These are phyloP conservation scores for Scomber colias DNA, from an alignment of 2,113 vertebrate genomes.

Conservation along the genomic window DNA sequence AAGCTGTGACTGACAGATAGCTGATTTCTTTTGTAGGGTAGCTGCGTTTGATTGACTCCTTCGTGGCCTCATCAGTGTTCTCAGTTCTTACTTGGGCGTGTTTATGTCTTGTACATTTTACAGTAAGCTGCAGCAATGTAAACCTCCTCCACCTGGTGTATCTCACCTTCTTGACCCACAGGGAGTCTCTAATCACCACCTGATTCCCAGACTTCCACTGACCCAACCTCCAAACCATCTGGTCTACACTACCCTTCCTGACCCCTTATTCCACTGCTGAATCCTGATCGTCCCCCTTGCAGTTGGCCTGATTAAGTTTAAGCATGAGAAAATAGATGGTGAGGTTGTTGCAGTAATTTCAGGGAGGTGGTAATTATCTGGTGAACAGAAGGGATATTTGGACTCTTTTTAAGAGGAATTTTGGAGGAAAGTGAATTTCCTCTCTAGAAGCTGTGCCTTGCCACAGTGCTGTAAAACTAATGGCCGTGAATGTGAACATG, in stretches of 20 bases:
- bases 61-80: background rate
- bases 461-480: slow-evolving; percentile 75
- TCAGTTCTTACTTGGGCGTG: background rate
- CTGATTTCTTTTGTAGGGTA: background rate
- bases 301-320: slow-evolving; percentile 62
- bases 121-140: slow-evolving; percentile 19
- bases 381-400: slow-evolving; percentile 60
- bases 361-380: slow-evolving; percentile 56
- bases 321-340: slow-evolving; percentile 49
- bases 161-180: slow-evolving; percentile 57
- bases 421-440: slow-evolving; percentile 47
- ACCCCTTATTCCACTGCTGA: slow-evolving; percentile 47
- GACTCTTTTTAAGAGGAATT: slow-evolving; percentile 24
- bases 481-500: slow-evolving; percentile 79
- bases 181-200: slow-evolving; percentile 61
- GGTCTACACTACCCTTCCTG: slow-evolving; percentile 50
- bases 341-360: slow-evolving; percentile 44
- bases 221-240: slow-evolving; percentile 69
- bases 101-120: slow-evolving; percentile 4
- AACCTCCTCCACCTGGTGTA: slow-evolving; percentile 55
- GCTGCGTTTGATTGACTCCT: slow-evolving; percentile 18
- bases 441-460: slow-evolving; percentile 31
- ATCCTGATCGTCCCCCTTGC: slow-evolving; percentile 26
- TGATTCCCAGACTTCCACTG: slow-evolving; percentile 51
- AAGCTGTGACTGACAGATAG: slow-evolving; percentile 9